Evolutionary conservation across 2,797 vertebrate genomes (phyloP).

Genomic region (Phataginus tetradactyla): DNA sequence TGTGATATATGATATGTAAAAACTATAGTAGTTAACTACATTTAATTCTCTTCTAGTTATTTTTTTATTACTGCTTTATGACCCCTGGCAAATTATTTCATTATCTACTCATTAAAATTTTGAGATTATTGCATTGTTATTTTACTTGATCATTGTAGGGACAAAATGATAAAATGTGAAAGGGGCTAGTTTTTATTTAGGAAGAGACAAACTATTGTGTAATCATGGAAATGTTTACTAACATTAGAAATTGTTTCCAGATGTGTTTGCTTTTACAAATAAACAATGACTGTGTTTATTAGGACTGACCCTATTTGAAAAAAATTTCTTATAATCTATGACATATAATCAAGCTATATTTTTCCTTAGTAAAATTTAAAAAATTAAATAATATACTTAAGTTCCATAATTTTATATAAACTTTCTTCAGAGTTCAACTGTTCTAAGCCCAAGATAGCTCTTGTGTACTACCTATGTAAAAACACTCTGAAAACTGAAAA

Average conservation of each 20-base stretch:
- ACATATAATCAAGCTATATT: neutral
- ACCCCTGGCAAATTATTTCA: neutral
- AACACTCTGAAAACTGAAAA: slow-evolving; percentile 10
- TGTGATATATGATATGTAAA: neutral
- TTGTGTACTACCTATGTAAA: neutral
- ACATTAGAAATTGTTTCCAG: slow-evolving; percentile 14
- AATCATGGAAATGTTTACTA: slow-evolving; percentile 41
- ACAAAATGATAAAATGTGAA: slow-evolving; percentile 19
- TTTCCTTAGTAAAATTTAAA: slow-evolving; percentile 18
- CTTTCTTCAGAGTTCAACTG: neutral
- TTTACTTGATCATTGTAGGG: neutral
- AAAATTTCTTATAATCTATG: slow-evolving; percentile 18
- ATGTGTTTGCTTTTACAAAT: slow-evolving; percentile 25
- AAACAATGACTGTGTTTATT: neutral
- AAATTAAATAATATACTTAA: neutral
- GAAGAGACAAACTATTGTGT: slow-evolving; percentile 1
- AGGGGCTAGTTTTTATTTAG: slow-evolving; percentile 44
- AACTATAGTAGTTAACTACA: neutral
- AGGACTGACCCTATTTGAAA: neutral
- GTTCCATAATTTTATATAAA: neutral
- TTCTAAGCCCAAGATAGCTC: neutral
- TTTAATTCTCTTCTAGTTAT: neutral
- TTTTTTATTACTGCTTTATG: neutral
- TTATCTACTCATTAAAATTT: slow-evolving; percentile 5
- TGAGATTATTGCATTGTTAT: neutral